Conservation (phyloP, 2,797 vertebrate genomes). For the Petrocephalus schoutedeni region DNA sequence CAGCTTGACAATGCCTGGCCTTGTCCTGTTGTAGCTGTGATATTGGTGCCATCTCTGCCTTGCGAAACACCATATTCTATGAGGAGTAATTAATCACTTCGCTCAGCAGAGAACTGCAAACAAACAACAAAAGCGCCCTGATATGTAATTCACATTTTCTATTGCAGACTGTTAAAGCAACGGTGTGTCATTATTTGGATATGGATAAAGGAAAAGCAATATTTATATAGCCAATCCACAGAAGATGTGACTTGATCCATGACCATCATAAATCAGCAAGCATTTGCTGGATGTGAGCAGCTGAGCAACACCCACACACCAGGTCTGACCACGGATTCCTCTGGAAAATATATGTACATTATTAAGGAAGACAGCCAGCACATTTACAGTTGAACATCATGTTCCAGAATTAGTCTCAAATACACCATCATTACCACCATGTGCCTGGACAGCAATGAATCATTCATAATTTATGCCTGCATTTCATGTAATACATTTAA, state of each 20-base stretch:
- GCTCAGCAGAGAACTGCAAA: background rate
- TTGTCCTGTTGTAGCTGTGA: background rate
- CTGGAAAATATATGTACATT: background rate
- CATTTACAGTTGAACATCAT: background rate
- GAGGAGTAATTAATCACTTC: background rate
- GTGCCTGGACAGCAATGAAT: background rate
- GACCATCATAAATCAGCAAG: background rate
- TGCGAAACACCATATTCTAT: background rate
- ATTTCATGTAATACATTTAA: background rate
- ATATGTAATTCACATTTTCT: background rate
- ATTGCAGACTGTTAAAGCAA: background rate
- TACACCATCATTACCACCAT: slow-evolving; percentile 2
- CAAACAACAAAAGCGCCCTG: background rate
- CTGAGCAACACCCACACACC: background rate
- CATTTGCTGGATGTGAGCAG: background rate
- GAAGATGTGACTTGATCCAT: background rate
- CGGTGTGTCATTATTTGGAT: background rate
- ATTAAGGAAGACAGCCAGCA: background rate
- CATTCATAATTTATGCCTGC: background rate
- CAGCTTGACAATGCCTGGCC: background rate
- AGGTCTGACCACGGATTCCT: background rate
- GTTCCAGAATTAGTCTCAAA: background rate
- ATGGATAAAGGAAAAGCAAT: background rate
- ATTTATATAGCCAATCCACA: background rate
- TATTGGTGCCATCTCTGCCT: background rate